These are phyloP conservation scores for Nerophis lumbriciformis DNA, from an alignment of 2,113 vertebrate species.

Conservation along the genomic window DNA sequence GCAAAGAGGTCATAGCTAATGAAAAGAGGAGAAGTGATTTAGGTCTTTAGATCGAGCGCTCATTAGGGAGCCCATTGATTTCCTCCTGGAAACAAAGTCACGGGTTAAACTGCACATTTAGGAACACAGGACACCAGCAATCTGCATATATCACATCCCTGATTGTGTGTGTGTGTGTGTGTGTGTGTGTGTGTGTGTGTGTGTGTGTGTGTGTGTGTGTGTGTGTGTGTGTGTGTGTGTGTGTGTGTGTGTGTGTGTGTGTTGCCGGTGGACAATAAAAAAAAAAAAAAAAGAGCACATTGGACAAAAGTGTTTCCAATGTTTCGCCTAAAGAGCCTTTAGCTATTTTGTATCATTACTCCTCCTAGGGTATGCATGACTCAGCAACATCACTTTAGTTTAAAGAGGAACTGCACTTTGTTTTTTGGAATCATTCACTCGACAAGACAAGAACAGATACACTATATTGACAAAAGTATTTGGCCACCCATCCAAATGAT, in stretches of 20 bases:
- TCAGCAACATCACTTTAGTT: background rate
- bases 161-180: background rate
- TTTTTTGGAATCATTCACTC: too few relatives aligned
- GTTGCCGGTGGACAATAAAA: conserved; percentile 1
- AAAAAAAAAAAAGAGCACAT: conserved; percentile 3
- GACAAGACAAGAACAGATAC: too few relatives aligned
- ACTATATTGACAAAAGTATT: too few relatives aligned
- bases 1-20: conserved; percentile 4
- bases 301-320: background rate
- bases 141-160: conserved; percentile 3
- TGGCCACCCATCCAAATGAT: too few relatives aligned
- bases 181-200: background rate
- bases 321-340: background rate
- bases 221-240: background rate
- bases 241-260: background rate
- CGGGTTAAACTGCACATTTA: conserved; percentile 31
- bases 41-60: conserved; percentile 11
- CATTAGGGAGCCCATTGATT: conserved; percentile 40
- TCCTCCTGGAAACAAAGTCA: conserved; percentile 30
- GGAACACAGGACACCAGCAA: background rate
- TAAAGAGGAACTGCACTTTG: background rate
- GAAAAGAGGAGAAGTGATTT: conserved; percentile 16
- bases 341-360: background rate
- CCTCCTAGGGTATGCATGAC: background rate
- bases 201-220: background rate